Evolutionary conservation across 1,140 invertebrate genomes (phyloP).

Genomic region (Drosophila parabipectinata): DNA sequence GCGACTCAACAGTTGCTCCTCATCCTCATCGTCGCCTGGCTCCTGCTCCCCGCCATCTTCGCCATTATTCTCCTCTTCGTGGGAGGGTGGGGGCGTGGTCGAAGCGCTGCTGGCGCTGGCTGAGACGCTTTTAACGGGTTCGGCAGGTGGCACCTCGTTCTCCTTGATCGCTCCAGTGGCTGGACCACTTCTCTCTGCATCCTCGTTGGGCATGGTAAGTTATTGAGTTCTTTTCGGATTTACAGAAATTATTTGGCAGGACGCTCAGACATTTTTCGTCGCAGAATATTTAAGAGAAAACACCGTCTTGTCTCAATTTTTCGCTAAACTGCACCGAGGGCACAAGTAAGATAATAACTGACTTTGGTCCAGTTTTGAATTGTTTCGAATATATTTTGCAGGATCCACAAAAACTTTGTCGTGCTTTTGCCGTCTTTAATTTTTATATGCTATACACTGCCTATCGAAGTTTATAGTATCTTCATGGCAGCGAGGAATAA

Average conservation of each 20-base stretch:
- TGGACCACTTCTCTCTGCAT: conserved; percentile 13
- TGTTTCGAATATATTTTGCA: not conserved
- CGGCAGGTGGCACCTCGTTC: conserved; percentile 11
- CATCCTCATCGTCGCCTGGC: conserved; percentile 36
- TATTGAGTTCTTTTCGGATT: not conserved
- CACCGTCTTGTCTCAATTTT: too few relatives aligned
- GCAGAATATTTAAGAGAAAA: too few relatives aligned
- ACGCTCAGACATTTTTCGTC: not conserved
- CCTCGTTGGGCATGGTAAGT: conserved; percentile 31
- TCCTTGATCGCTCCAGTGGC: conserved; percentile 2
- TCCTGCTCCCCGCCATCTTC: conserved; percentile 19
- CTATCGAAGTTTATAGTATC: not conserved
- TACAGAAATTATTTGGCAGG: not conserved
- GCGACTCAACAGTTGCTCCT: conserved; percentile 79
- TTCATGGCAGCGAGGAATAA: not conserved
- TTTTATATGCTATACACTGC: not conserved
- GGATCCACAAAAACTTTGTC: not conserved
- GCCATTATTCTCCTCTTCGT: conserved; percentile 30
- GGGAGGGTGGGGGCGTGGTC: conserved; percentile 43
- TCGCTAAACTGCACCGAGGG: too few relatives aligned
- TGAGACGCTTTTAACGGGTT: conserved; percentile 5
- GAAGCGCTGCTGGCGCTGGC: conserved; percentile 36
- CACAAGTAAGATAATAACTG: too few relatives aligned
- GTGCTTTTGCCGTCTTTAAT: not conserved
- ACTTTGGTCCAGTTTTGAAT: not conserved